Evolutionary conservation across 2,113 vertebrate genomes (phyloP).

Genomic region (Melanerpes aurifrons): DNA sequence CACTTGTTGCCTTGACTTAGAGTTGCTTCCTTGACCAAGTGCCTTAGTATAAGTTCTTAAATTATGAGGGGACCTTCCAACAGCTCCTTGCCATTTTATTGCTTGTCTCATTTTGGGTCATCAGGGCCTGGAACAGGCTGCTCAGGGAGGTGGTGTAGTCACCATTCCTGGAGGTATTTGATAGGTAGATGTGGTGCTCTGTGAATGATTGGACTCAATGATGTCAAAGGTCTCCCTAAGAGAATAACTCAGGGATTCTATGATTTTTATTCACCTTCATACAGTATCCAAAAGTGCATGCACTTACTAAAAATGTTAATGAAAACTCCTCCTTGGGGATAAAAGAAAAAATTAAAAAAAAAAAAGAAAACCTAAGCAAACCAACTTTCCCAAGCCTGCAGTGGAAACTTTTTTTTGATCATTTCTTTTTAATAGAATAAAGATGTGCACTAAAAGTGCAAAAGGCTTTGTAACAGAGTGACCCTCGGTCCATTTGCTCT

Average conservation of each 20-base stretch:
- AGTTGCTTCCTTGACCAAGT: neutral
- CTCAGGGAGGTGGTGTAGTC: no score
- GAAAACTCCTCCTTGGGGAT: neutral
- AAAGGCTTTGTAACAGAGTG: neutral
- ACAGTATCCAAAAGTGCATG: neutral
- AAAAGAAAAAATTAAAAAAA: no score
- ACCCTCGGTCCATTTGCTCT: constrained; percentile 24
- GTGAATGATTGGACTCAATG: no score
- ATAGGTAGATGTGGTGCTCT: no score
- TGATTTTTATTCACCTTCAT: neutral
- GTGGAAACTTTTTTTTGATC: constrained; percentile 20
- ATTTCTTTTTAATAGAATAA: constrained; percentile 27
- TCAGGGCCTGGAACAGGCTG: no score
- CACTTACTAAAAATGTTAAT: neutral
- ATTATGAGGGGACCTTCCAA: neutral
- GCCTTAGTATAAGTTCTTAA: neutral
- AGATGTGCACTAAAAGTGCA: neutral
- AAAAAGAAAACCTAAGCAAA: neutral
- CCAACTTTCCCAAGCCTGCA: neutral
- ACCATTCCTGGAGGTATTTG: no score
- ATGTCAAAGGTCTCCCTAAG: no score
- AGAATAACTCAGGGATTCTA: no score
- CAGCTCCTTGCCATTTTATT: neutral
- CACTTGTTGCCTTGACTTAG: neutral
- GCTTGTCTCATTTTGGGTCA: neutral